Percentiles rank a stretch among this genome's conserved stretches.
These are phyloP conservation scores for Empidonax traillii DNA, from an alignment of 2,113 vertebrate species.

Conservation along the genomic window DNA sequence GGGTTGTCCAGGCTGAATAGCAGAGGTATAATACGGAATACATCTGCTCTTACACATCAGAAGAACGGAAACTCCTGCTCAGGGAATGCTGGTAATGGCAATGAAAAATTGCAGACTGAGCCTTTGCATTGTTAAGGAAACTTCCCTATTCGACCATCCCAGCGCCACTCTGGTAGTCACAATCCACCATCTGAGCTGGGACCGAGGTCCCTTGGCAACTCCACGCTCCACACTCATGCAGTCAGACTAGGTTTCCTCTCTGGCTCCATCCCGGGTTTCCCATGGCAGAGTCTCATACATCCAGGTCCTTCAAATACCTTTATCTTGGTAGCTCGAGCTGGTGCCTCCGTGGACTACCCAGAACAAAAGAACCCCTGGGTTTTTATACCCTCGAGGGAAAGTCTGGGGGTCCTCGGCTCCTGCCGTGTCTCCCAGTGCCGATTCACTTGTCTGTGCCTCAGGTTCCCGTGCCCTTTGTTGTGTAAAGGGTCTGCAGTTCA, in stretches of 20 bases:
- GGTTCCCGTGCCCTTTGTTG: not conserved
- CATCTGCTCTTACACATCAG: rapidly evolving
- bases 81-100: not conserved
- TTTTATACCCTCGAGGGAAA: not conserved
- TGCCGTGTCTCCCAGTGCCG: not conserved
- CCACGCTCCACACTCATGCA: not conserved
- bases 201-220: too few species aligned
- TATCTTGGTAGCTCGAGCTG: not conserved
- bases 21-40: not conserved
- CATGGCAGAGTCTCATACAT: not conserved
- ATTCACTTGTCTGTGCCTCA: not conserved
- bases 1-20: not conserved
- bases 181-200: not conserved
- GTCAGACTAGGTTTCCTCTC: not conserved
- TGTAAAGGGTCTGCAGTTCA: not conserved
- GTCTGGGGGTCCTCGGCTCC: not conserved
- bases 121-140: not conserved
- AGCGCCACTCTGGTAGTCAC: not conserved
- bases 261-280: not conserved
- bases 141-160: not conserved
- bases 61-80: not conserved
- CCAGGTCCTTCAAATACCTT: not conserved
- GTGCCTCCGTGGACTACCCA: not conserved
- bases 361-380: not conserved
- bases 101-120: not conserved